Evolutionary conservation across 2,888 invertebrate genomes (phyloP).

Genomic region (Chirona hameri): DNA sequence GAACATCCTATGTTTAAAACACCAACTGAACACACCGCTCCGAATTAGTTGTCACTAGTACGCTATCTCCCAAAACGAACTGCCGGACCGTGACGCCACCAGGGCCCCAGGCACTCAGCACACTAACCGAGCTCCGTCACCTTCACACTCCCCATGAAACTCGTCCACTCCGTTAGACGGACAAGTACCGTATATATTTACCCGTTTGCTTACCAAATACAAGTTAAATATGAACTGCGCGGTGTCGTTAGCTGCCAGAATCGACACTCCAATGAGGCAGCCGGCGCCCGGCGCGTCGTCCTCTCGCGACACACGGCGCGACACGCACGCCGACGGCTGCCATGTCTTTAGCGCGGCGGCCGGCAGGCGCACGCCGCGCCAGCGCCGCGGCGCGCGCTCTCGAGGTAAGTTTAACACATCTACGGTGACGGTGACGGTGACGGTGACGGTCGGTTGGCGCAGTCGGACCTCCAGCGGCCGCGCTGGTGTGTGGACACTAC

Average conservation of each 20-base stretch:
- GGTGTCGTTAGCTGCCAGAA: slow-evolving; percentile 9
- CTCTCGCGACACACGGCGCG: too few relatives aligned
- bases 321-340: not conserved
- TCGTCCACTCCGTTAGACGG: not conserved
- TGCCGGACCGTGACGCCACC: too few relatives aligned
- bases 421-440: not conserved
- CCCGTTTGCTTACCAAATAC: slow-evolving; percentile 26
- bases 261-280: not conserved
- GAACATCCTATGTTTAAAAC: too few relatives aligned
- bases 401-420: slow-evolving; percentile 12
- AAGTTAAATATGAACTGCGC: slow-evolving; percentile 26
- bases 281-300: not conserved
- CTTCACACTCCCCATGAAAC: too few relatives aligned
- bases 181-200: slow-evolving; percentile 26
- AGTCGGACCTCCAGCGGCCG: not conserved
- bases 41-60: too few relatives aligned
- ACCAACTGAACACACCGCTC: too few relatives aligned
- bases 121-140: too few relatives aligned
- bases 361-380: too few relatives aligned
- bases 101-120: too few relatives aligned
- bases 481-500: not conserved
- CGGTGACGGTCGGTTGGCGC: not conserved
- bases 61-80: too few relatives aligned
- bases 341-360: not conserved
- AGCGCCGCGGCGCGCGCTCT: not conserved